Evolutionary conservation across 2,797 vertebrate genomes (phyloP).

Genomic region (Mormyrops boulengeri): DNA sequence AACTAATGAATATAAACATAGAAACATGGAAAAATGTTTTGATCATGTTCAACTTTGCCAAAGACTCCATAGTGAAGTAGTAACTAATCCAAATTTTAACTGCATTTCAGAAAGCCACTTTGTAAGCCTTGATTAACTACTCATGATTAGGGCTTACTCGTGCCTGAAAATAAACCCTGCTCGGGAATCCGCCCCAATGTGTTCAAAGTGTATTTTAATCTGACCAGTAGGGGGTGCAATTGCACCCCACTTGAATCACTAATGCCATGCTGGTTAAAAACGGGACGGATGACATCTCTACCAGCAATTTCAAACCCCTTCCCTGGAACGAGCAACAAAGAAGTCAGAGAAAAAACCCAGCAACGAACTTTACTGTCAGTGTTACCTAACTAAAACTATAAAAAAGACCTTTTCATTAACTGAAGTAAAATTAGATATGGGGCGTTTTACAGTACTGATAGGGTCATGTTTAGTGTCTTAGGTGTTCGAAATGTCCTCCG

Average conservation of each 20-base stretch:
- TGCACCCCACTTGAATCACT: neutral
- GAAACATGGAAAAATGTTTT: neutral
- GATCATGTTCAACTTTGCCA: neutral
- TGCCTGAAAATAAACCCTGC: neutral
- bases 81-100: neutral
- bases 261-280: neutral
- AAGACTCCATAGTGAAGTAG: neutral
- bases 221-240: neutral
- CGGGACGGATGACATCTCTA: neutral
- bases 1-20: neutral
- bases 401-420: neutral
- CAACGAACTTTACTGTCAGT: neutral
- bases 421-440: neutral
- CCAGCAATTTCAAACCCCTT: neutral
- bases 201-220: neutral
- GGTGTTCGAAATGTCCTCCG: too few species aligned
- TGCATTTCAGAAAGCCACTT: neutral
- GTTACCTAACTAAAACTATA: neutral
- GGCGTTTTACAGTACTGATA: too few species aligned
- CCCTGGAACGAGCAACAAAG: neutral
- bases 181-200: neutral
- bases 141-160: neutral
- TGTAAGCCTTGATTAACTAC: neutral
- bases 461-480: too few species aligned
- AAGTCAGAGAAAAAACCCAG: neutral